Conservation (phyloP, 2,113 vertebrate genomes). For the Argyrosomus japonicus region DNA sequence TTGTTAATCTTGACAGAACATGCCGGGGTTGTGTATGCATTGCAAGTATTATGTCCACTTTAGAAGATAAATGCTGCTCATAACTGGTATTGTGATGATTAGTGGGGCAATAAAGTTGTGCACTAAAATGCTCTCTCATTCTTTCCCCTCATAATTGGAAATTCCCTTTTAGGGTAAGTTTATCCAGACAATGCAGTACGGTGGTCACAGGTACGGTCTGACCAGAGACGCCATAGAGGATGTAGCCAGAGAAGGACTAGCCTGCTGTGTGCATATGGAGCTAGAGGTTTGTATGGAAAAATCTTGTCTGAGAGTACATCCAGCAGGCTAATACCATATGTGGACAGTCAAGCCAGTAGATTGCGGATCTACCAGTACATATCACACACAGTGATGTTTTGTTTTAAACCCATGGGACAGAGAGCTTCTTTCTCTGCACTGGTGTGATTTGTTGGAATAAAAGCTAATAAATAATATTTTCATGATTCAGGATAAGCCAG, state of each 20-base stretch:
- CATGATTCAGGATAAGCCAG: neutral
- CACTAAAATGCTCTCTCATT: slow-evolving; percentile 32
- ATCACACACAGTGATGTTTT: neutral
- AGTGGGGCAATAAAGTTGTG: slow-evolving; percentile 12
- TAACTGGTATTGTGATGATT: slow-evolving; percentile 18
- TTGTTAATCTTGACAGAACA: slow-evolving; percentile 59
- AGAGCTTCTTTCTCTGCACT: neutral
- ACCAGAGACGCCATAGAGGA: slow-evolving; percentile 89
- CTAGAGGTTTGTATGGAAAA: slow-evolving; percentile 86
- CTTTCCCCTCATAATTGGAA: slow-evolving; percentile 37
- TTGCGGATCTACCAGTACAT: neutral
- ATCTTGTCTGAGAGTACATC: neutral
- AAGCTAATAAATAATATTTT: neutral
- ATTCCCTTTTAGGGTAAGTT: slow-evolving; percentile 88
- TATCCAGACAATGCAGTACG: slow-evolving; percentile 87
- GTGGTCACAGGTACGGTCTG: slow-evolving; percentile 87
- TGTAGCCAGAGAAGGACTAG: slow-evolving; percentile 91
- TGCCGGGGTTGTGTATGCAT: slow-evolving; percentile 19
- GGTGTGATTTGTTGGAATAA: neutral
- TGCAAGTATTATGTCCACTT: slow-evolving; percentile 31
- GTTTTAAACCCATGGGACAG: neutral
- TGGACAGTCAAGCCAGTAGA: neutral
- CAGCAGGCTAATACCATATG: neutral
- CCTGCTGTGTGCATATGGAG: slow-evolving; percentile 92
- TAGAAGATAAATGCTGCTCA: slow-evolving; percentile 26